Evolutionary conservation across 64 coral and sea anemone genomes (phyloP).

Genomic region (Montipora efflorescens): DNA sequence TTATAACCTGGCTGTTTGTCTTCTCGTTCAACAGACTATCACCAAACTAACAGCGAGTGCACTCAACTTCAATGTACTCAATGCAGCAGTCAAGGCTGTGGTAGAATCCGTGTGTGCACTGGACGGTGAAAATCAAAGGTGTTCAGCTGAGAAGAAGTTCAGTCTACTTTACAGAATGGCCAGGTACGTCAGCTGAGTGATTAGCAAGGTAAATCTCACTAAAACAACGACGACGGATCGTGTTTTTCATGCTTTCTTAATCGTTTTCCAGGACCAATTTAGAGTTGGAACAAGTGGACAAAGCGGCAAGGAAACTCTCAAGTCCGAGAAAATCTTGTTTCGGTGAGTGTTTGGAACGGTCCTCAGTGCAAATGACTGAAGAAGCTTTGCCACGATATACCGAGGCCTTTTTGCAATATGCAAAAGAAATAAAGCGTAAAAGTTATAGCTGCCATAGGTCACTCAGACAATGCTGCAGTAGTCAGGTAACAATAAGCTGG

Average conservation of each 20-base stretch:
- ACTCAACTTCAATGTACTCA: slow-evolving; percentile 74
- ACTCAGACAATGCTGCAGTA: no score
- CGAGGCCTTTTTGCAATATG: background rate
- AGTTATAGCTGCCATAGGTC: no score
- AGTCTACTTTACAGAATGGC: slow-evolving; percentile 44
- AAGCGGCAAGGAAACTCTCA: slow-evolving; percentile 69
- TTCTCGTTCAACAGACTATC: slow-evolving; percentile 41
- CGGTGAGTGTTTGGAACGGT: slow-evolving; percentile 41
- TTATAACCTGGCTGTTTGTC: background rate
- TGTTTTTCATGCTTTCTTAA: background rate
- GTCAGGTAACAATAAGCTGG: no score
- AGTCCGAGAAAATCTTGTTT: slow-evolving; percentile 77
- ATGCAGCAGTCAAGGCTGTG: slow-evolving; percentile 75
- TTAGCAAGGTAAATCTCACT: no score
- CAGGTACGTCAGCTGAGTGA: slow-evolving; percentile 5
- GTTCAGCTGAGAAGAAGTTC: slow-evolving; percentile 52
- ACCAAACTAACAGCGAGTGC: slow-evolving; percentile 89
- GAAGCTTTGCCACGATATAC: background rate
- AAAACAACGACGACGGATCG: no score
- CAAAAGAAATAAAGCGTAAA: no score
- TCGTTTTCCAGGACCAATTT: slow-evolving; percentile 85
- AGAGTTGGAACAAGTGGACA: slow-evolving; percentile 88
- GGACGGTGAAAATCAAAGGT: slow-evolving; percentile 35
- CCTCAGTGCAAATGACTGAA: background rate
- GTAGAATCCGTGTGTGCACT: slow-evolving; percentile 67